These are phyloP conservation scores for Ommatoiulus sabulosus DNA, from an alignment of 2,888 invertebrate genomes.

Conservation along the genomic window DNA sequence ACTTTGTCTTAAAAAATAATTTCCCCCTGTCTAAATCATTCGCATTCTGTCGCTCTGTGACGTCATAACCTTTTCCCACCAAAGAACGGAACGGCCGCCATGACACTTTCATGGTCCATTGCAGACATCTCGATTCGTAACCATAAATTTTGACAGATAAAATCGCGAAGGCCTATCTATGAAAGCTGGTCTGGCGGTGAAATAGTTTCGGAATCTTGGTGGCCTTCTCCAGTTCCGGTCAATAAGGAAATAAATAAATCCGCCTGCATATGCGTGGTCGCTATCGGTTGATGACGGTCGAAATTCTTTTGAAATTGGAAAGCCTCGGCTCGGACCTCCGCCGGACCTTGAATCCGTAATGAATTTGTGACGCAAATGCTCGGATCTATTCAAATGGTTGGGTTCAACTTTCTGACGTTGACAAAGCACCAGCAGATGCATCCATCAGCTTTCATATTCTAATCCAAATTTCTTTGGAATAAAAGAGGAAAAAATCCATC, in stretches of 20 bases:
- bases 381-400: neutral
- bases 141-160: constrained; percentile 25
- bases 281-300: neutral
- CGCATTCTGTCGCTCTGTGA: no score
- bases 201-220: constrained; percentile 15
- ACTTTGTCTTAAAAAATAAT: no score
- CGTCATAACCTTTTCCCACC: no score
- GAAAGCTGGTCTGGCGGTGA: neutral
- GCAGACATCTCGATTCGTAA: neutral
- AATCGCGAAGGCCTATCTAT: neutral
- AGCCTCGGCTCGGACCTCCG: neutral
- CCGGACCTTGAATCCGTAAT: constrained; percentile 10
- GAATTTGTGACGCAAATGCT: constrained; percentile 15
- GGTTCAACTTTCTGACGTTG: constrained; percentile 29
- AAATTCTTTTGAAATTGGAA: constrained; percentile 17
- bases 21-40: no score
- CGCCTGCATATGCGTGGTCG: neutral
- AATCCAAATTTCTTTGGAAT: constrained; percentile 10
- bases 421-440: constrained; percentile 21
- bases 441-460: constrained; percentile 43
- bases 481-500: constrained; percentile 2
- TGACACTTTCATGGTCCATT: neutral
- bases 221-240: constrained; percentile 32
- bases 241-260: constrained; percentile 13
- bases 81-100: no score